phyloP scores from a whole-genome alignment of 2,888 invertebrate genomes.

The Cecidostiba fungosa region DNA sequence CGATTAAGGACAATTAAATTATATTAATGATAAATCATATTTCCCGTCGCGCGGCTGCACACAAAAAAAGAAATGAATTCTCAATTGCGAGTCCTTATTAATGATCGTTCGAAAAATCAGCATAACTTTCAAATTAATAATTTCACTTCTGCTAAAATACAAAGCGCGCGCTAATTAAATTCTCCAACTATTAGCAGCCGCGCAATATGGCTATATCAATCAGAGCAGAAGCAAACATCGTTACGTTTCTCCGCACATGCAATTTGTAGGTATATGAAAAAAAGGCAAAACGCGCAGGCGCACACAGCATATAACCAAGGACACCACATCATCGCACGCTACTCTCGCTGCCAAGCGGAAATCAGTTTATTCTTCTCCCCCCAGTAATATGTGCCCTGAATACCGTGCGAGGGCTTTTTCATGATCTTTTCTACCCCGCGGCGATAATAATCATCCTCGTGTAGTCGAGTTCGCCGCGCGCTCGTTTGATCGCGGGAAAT shows the following conservation, averaged over 20 bases:
- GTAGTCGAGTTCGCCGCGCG: background rate
- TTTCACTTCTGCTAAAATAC: background rate
- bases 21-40: conserved; percentile 22
- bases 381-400: conserved; percentile 27
- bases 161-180: too few species aligned
- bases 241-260: background rate
- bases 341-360: background rate
- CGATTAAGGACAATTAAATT: conserved; percentile 32
- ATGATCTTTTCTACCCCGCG: conserved; percentile 30
- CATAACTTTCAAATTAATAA: background rate
- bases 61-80: background rate
- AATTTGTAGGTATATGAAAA: conserved; percentile 15
- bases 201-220: conserved; percentile 10
- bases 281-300: background rate
- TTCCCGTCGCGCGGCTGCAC: background rate
- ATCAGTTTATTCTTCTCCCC: conserved; percentile 33
- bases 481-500: conserved; percentile 37
- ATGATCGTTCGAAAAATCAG: background rate
- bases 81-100: background rate
- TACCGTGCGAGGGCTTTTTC: conserved; percentile 21
- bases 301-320: background rate
- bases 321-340: background rate
- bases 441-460: conserved; percentile 30
- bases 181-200: background rate
- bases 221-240: background rate